Conservation (phyloP, 2,888 invertebrate species). For the Athalia circularis region DNA sequence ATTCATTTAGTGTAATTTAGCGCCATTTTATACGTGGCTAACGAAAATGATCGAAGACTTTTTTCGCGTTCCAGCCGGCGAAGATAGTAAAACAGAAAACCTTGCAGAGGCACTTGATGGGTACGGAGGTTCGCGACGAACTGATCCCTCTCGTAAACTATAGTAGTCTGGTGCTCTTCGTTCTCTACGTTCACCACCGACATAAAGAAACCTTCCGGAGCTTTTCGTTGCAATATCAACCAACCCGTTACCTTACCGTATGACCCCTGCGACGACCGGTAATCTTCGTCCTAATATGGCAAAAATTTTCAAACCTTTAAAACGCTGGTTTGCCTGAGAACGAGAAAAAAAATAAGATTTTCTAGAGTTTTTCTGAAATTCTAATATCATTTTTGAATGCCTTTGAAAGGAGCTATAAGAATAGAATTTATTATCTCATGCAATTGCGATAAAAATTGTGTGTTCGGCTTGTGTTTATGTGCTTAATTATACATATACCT, state of each 20-base stretch:
- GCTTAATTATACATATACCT: too few species aligned
- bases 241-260: constrained; percentile 19
- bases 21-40: constrained; percentile 13
- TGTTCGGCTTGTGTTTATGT: too few species aligned
- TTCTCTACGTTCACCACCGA: constrained; percentile 29
- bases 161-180: constrained; percentile 21
- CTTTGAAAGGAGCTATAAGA: too few species aligned
- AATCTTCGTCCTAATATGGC: background rate
- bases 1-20: constrained; percentile 2
- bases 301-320: background rate
- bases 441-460: too few species aligned
- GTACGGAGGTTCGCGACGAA: constrained; percentile 64
- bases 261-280: constrained; percentile 15
- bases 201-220: constrained; percentile 17
- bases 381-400: too few species aligned
- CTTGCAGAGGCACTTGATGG: constrained; percentile 8
- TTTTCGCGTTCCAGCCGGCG: constrained; percentile 36
- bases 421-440: too few species aligned
- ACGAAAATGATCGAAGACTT: background rate
- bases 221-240: constrained; percentile 4
- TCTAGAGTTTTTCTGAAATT: too few species aligned
- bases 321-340: background rate
- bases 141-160: constrained; percentile 55
- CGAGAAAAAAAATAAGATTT: too few species aligned
- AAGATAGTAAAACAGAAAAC: constrained; percentile 57